A percentile compares a stretch with the other conserved stretches of the same genome.
These are phyloP conservation scores for Drosophila ercepeae DNA, from an alignment of 1,140 invertebrate genomes.

Conservation along the genomic window DNA sequence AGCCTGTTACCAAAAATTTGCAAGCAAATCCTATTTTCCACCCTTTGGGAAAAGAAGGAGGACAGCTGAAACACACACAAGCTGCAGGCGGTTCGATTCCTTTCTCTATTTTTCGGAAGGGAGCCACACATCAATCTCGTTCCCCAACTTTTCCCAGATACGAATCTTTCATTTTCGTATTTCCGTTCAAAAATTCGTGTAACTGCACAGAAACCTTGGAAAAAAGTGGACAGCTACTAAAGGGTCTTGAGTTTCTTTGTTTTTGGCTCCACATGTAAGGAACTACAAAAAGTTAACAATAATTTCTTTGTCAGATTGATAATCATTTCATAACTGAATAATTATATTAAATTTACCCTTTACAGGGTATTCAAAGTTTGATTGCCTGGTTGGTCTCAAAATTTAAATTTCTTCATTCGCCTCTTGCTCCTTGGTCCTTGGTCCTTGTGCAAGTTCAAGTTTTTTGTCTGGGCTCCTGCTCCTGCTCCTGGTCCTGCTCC, in stretches of 20 bases:
- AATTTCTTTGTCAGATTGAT: too few relatives aligned
- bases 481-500: constrained; percentile 9
- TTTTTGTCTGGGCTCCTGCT: constrained; percentile 47
- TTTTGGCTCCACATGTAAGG: too few relatives aligned
- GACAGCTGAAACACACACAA: constrained; percentile 42
- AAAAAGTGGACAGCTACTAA: constrained; percentile 43
- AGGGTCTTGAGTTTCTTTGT: neutral
- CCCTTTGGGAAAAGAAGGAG: constrained; percentile 34
- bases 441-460: constrained; percentile 67
- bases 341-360: neutral
- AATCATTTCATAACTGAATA: too few relatives aligned
- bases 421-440: constrained; percentile 40
- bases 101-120: constrained; percentile 28
- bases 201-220: constrained; percentile 70
- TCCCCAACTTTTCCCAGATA: constrained; percentile 63
- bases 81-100: constrained; percentile 66
- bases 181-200: constrained; percentile 76
- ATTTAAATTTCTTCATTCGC: constrained; percentile 81
- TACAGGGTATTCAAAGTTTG: constrained; percentile 33
- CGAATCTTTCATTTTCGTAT: constrained; percentile 80
- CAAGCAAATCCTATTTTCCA: constrained; percentile 77
- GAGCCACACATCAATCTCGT: constrained; percentile 76
- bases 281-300: too few relatives aligned
- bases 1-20: constrained; percentile 55
- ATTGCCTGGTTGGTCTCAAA: constrained; percentile 62